Conservation (phyloP, 2,113 vertebrate genomes). For the Polypterus senegalus region DNA sequence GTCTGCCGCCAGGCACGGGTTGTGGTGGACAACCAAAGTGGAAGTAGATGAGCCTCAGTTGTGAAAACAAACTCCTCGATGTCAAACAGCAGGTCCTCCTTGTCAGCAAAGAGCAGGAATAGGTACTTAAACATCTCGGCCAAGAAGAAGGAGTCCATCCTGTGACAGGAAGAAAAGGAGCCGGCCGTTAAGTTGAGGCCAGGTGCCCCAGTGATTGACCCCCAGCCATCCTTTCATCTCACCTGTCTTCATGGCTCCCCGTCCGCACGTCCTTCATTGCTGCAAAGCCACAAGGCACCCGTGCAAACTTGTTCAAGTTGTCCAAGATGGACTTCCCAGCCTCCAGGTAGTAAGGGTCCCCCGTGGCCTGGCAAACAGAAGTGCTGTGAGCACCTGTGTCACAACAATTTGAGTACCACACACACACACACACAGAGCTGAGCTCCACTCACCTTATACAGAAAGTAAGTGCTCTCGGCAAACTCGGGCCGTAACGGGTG, state of each 20-base stretch:
- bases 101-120: conserved; percentile 85
- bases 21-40: conserved; percentile 82
- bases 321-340: conserved; percentile 91
- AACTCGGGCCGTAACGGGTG: conserved; percentile 94
- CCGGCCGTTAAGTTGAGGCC: no score
- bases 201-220: neutral
- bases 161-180: conserved; percentile 24
- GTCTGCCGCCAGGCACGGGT: conserved; percentile 47
- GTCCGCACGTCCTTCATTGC: conserved; percentile 97
- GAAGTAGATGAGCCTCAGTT: conserved; percentile 94
- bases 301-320: conserved; percentile 91
- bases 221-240: conserved; percentile 18
- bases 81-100: conserved; percentile 80
- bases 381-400: neutral
- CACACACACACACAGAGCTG: neutral
- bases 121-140: conserved; percentile 98
- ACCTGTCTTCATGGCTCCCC: conserved; percentile 96
- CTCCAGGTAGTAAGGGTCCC: conserved; percentile 93
- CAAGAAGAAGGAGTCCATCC: conserved; percentile 97
- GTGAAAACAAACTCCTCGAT: conserved; percentile 96
- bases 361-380: conserved; percentile 64
- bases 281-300: conserved; percentile 92
- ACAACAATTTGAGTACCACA: neutral
- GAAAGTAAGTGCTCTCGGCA: conserved; percentile 96
- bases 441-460: conserved; percentile 75